Conservation (phyloP, 2,888 invertebrate species). For the Platycnemis pennipes region DNA sequence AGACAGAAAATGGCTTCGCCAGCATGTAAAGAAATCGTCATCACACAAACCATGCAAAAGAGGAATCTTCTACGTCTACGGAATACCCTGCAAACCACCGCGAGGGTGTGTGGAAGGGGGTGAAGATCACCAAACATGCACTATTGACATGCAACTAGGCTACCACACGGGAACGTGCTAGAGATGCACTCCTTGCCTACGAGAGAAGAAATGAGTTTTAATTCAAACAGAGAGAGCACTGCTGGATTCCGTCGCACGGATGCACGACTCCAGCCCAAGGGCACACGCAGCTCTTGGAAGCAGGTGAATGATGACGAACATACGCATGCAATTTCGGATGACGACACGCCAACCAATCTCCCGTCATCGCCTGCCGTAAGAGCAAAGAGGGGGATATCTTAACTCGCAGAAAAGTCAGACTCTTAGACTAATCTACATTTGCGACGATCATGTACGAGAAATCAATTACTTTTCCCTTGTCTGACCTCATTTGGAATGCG, state of each 20-base stretch:
- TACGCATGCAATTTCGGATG: background rate
- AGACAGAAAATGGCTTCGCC: background rate
- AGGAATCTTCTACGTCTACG: too few relatives aligned
- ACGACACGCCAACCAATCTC: background rate
- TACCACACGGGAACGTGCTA: too few relatives aligned
- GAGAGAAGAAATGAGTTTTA: background rate
- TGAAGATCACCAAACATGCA: too few relatives aligned
- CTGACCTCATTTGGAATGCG: too few relatives aligned
- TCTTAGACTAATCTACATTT: too few relatives aligned
- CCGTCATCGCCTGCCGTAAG: background rate
- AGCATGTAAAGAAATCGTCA: background rate
- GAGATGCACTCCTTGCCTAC: too few relatives aligned
- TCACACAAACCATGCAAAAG: background rate
- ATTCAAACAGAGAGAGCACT: background rate
- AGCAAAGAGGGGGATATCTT: background rate
- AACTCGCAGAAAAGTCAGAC: too few relatives aligned
- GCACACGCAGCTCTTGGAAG: background rate
- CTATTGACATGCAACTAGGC: too few relatives aligned
- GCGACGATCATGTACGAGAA: too few relatives aligned
- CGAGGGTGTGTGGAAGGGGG: too few relatives aligned
- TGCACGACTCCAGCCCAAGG: background rate
- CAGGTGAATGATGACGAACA: background rate
- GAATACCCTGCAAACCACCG: too few relatives aligned
- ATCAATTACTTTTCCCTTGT: too few relatives aligned
- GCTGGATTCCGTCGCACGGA: background rate